These are phyloP conservation scores for Accipiter cooperii DNA, from an alignment of 2,113 vertebrate genomes.

Conservation along the genomic window DNA sequence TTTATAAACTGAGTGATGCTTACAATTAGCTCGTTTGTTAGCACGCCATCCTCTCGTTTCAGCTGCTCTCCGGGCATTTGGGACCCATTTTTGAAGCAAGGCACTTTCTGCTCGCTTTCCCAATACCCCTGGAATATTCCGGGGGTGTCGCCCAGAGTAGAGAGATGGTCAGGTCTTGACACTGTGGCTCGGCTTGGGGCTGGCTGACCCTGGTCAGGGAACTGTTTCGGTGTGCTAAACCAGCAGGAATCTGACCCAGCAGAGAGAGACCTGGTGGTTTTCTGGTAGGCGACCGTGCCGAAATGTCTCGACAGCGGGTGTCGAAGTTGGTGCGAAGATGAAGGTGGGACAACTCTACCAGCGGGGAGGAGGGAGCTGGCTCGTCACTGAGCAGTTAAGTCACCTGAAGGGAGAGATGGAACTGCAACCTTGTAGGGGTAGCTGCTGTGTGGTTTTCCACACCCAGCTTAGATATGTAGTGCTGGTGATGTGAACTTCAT, in stretches of 20 bases:
- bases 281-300: background rate
- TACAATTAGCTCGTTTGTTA: background rate
- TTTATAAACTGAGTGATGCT: background rate
- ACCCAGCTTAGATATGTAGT: background rate
- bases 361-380: background rate
- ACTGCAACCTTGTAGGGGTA: background rate
- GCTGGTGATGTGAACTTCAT: background rate
- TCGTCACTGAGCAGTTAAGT: background rate
- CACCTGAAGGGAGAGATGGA: background rate
- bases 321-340: background rate
- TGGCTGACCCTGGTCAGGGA: background rate
- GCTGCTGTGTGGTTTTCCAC: background rate
- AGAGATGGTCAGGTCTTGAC: background rate
- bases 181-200: background rate
- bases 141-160: background rate
- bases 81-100: background rate
- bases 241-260: background rate
- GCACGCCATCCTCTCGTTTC: background rate
- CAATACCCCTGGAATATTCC: background rate
- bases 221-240: background rate
- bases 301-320: background rate
- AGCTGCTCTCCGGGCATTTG: background rate
- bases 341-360: background rate
- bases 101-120: background rate
- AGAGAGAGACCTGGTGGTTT: background rate